Base-by-base conservation (phyloP, 2,797 vertebrate genomes). In the Kryptolebias ocellatus region DNA sequence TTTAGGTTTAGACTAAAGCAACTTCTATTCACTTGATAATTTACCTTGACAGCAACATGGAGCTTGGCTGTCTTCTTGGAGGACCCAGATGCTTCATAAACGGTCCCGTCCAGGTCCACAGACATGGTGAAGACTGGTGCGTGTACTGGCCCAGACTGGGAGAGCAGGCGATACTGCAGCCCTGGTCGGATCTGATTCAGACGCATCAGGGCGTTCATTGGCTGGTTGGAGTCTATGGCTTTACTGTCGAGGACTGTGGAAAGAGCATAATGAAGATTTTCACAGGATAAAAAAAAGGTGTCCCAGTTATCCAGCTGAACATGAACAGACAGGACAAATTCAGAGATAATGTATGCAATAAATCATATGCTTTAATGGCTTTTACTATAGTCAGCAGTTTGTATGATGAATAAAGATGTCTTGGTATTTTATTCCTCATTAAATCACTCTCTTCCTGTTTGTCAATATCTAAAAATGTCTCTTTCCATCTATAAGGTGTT, bases 41-140 rank as follows among this genome's bases (percentile, higher is more conserved):
- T 67, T 90, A 98, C 98, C 96, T 99, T 99, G 73, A 99, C 97
- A 18, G 98, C 98, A 56, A 99, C 97, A 0, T 99, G 97, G 83
- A 99, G 96, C 89, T 99, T 99, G 87, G 98, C 98, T 1, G 96
- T 99, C 92, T 99, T 99, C 92, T 99, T 99, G 71, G 97, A 99
- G 81, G 97, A 97, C 68, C 98, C 98, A 16, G 97, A 99, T 17
- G 98, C 98, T 92, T 99, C 96, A 0, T 99, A 96, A 59, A 95
- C 91, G 27, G 95, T 96, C 62, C 97, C 96, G 37, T 99, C 97
- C 86, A 99, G 94, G 70, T 99, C 98, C 76, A 99, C 97, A 47
- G 97, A 98, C 98, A 99, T 99, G 76, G 98, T 98, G 92, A 99
- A 99, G 92, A 99, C 96, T 0, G 98, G 97, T 50, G 98, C 97